Evolutionary conservation across 1,140 invertebrate genomes (phyloP), one percentile per base, ranked within the genome.

Genomic region (Brachionus koreanus): DNA sequence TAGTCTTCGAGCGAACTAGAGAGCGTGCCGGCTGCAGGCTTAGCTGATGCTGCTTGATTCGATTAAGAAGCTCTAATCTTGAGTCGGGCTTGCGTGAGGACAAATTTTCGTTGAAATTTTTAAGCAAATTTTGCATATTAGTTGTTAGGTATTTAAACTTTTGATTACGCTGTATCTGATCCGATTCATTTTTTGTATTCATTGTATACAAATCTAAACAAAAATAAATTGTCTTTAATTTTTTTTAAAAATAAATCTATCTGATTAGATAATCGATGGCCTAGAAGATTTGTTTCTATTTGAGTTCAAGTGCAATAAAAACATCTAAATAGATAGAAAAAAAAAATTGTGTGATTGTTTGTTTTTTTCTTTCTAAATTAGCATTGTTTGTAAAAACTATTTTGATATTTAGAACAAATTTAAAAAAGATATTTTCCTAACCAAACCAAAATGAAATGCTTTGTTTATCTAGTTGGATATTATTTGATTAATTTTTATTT

Each of bases 61-160:
- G 19, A 10, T 23, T 35, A 42, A 74, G 29, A 4, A 43, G 16
- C 5, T 35, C 33, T 3, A 23, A 12, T 9, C 39, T 43, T 1
- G 25, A 46, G 12, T 46, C 42, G 9, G 39, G 39, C 43, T 74
- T 74, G 19, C 25, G 37, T 2, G 19, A 6, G 16, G 37, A 23
- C 43, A 46, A 16, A 10, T 74, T 74, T 46, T 74, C 69, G 23
- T 74, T 74, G 16, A 74, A 46, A 74, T 74, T 74, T 46, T 74
- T 74, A 1, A 74, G 25, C 69, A 74, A 74, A 33, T 74, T 74
- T 74, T 74, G 69, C 69, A 74, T 74, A 39, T 74, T 74, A 23
- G 69, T 74, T 46, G 69, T 74, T 29, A 74, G 43, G n/a, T 74
- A 74, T 74, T 74, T 74, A 19, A 74, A 74, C 46, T 74, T 74